A percentile compares a stretch with the other conserved stretches of the same genome.
Conservation (phyloP, 2,797 vertebrate species). For the Capromys pilorides region DNA sequence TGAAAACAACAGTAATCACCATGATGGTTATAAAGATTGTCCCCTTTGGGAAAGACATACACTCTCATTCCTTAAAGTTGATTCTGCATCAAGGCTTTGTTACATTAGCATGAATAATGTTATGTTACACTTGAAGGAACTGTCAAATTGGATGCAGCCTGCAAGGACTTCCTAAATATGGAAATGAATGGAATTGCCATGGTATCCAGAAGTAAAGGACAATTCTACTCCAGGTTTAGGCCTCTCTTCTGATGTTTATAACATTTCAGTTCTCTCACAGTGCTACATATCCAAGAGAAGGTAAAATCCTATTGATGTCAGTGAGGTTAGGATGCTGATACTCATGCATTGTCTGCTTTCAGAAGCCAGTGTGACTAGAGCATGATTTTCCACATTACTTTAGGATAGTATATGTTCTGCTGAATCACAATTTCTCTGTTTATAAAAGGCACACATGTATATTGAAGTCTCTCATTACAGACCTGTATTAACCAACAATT, state of each 20-base stretch:
- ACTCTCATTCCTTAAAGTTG: neutral
- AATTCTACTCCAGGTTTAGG: neutral
- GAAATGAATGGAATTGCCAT: too few species aligned
- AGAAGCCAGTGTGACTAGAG: neutral
- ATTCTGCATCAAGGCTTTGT: neutral
- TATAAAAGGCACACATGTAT: neutral
- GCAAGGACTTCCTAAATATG: neutral
- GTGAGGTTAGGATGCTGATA: fast-evolving
- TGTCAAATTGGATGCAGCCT: neutral
- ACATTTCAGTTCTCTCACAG: neutral
- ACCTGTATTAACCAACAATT: neutral
- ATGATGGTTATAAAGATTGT: neutral
- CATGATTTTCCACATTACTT: neutral
- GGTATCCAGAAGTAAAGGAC: neutral
- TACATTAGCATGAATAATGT: neutral
- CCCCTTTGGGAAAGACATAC: neutral
- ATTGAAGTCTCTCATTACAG: too few species aligned
- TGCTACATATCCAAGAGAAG: neutral
- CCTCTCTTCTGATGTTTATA: neutral
- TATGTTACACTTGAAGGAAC: neutral
- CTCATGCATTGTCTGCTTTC: fast-evolving
- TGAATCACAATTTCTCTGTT: neutral
- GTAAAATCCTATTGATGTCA: neutral
- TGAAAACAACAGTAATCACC: neutral
- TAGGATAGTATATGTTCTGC: neutral